These are phyloP conservation scores for Eupithecia insigniata DNA, from an alignment of 2,888 invertebrate genomes.

Conservation along the genomic window DNA sequence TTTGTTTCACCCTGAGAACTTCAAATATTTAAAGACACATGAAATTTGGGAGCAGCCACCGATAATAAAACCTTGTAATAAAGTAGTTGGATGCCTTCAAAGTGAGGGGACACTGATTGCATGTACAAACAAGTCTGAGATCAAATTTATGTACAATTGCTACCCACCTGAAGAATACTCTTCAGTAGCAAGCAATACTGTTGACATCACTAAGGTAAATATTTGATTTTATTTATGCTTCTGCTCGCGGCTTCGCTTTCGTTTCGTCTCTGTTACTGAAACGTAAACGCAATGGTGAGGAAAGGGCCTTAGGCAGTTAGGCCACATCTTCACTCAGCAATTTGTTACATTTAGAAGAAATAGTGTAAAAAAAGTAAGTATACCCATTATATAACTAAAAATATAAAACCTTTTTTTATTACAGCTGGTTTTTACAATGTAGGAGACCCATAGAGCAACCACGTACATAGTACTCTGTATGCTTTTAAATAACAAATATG, in stretches of 20 bases:
- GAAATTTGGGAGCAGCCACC: constrained; percentile 72
- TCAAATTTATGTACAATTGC: constrained; percentile 77
- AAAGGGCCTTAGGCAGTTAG: no score
- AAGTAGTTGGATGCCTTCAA: constrained; percentile 74
- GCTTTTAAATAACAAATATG: no score
- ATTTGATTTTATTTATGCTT: not conserved
- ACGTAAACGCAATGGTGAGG: no score
- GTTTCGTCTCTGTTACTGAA: no score
- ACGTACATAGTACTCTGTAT: no score
- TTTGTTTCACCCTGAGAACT: constrained; percentile 69
- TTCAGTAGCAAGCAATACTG: constrained; percentile 64
- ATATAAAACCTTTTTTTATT: no score
- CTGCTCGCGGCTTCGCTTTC: not conserved
- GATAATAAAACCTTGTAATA: constrained; percentile 65
- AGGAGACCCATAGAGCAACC: no score
- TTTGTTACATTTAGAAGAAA: not conserved
- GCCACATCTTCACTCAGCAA: no score
- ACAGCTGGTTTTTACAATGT: no score
- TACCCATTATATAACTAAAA: no score
- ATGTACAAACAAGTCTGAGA: constrained; percentile 77
- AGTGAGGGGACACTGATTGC: constrained; percentile 72
- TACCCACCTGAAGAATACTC: constrained; percentile 73
- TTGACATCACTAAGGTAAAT: constrained; percentile 76
- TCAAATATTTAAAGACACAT: constrained; percentile 61
- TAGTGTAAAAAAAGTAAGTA: not conserved